A percentile compares a stretch with the other conserved stretches of the same genome.
Conservation (phyloP, 2,888 invertebrate species). For the Nomada flava region DNA sequence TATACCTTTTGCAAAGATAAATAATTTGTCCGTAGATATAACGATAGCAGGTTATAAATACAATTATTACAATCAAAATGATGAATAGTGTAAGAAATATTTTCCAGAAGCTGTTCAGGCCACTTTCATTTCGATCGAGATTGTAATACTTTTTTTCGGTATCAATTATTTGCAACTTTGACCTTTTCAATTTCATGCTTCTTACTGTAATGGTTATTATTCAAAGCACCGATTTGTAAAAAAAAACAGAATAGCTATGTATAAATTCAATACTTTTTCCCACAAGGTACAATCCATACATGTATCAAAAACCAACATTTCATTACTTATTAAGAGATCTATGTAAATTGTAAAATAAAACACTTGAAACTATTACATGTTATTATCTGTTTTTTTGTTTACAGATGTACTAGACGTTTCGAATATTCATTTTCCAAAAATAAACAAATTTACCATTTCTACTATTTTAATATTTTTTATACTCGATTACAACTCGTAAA, state of each 20-base stretch:
- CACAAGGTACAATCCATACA: slow-evolving; percentile 14
- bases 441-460: slow-evolving; percentile 11
- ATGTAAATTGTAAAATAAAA: slow-evolving; percentile 32
- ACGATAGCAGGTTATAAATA: slow-evolving; percentile 43
- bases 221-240: neutral
- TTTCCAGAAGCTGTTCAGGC: slow-evolving; percentile 36
- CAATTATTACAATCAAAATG: slow-evolving; percentile 25
- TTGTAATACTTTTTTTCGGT: slow-evolving; percentile 29
- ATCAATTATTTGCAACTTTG: slow-evolving; percentile 19
- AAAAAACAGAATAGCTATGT: neutral
- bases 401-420: neutral
- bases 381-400: slow-evolving; percentile 7
- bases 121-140: slow-evolving; percentile 13
- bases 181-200: slow-evolving; percentile 26
- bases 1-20: slow-evolving; percentile 45
- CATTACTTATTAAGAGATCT: slow-evolving; percentile 4
- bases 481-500: slow-evolving; percentile 20
- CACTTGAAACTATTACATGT: slow-evolving; percentile 27
- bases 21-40: slow-evolving; percentile 36
- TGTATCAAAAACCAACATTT: neutral
- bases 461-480: neutral
- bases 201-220: neutral
- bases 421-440: slow-evolving; percentile 14
- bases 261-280: slow-evolving; percentile 5
- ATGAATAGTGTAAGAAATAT: slow-evolving; percentile 28